phyloP scores from a whole-genome alignment of 2,888 invertebrate species.

The Tenthredo amoena region DNA sequence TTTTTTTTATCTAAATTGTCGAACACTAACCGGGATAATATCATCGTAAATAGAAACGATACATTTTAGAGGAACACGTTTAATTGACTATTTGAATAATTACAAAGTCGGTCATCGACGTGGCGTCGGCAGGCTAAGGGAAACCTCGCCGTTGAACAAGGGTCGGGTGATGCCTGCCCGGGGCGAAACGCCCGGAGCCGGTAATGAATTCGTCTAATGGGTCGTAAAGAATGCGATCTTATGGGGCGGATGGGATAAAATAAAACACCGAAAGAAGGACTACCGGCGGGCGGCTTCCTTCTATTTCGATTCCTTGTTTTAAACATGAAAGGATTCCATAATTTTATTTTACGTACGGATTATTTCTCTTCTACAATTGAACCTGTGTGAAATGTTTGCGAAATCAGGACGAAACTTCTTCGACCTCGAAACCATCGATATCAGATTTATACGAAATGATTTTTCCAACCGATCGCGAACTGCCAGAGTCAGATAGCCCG shows the following conservation, averaged over 20 bases:
- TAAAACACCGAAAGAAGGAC: constrained; percentile 73
- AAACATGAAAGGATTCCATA: neutral
- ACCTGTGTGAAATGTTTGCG: neutral
- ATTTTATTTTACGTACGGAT: neutral
- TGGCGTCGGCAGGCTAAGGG: neutral
- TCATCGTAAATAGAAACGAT: constrained; percentile 66
- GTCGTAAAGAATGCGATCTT: constrained; percentile 78
- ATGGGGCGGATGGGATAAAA: constrained; percentile 76
- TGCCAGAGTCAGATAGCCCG: neutral
- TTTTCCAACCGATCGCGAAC: neutral
- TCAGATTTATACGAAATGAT: neutral
- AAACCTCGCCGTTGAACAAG: constrained; percentile 32
- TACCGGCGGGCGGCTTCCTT: constrained; percentile 66
- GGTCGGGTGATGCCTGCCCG: constrained; percentile 34
- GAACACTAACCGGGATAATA: constrained; percentile 61
- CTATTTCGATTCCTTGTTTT: neutral
- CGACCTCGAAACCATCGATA: neutral
- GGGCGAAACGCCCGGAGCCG: constrained; percentile 66
- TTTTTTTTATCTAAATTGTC: constrained; percentile 64
- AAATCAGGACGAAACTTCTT: neutral
- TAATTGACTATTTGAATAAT: constrained; percentile 69
- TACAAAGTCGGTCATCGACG: constrained; percentile 63
- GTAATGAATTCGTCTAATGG: constrained; percentile 78
- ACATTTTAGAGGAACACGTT: constrained; percentile 63
- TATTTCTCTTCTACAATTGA: neutral